Conservation (phyloP, 1,140 invertebrate genomes). For the Plutomurus gul region DNA sequence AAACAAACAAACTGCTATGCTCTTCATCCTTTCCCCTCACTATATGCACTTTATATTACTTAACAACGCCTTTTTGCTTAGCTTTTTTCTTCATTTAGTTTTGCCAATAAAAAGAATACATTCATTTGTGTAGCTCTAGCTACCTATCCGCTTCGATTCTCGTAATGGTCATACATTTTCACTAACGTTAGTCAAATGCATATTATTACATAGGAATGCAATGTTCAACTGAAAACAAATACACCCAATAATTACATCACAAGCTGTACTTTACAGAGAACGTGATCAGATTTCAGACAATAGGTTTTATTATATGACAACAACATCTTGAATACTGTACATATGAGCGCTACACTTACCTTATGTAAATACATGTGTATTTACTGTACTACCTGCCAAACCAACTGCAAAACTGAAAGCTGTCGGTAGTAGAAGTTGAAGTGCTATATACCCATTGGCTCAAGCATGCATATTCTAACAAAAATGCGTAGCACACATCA, state of each 20-base stretch:
- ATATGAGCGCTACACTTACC: not conserved
- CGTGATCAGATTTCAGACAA: not conserved
- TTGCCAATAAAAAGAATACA: not conserved
- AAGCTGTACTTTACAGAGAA: not conserved
- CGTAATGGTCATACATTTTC: not conserved
- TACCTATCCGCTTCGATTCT: not conserved
- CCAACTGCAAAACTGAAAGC: too few species aligned
- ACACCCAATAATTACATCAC: not conserved
- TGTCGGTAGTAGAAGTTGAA: too few species aligned
- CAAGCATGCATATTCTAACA: too few species aligned
- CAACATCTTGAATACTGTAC: not conserved
- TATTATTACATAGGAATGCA: not conserved
- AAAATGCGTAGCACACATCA: too few species aligned
- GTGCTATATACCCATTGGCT: too few species aligned
- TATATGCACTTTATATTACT: not conserved
- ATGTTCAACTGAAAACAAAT: not conserved
- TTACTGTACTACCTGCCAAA: too few species aligned
- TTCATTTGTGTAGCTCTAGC: not conserved
- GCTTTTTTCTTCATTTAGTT: not conserved
- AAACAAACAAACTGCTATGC: not conserved
- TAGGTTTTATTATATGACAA: not conserved
- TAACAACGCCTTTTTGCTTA: slow-evolving; percentile 4
- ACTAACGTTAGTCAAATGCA: not conserved
- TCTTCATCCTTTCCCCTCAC: not conserved
- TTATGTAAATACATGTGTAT: too few species aligned